These are phyloP conservation scores for Probosciger aterrimus DNA, from an alignment of 2,113 vertebrate genomes.

Conservation along the genomic window DNA sequence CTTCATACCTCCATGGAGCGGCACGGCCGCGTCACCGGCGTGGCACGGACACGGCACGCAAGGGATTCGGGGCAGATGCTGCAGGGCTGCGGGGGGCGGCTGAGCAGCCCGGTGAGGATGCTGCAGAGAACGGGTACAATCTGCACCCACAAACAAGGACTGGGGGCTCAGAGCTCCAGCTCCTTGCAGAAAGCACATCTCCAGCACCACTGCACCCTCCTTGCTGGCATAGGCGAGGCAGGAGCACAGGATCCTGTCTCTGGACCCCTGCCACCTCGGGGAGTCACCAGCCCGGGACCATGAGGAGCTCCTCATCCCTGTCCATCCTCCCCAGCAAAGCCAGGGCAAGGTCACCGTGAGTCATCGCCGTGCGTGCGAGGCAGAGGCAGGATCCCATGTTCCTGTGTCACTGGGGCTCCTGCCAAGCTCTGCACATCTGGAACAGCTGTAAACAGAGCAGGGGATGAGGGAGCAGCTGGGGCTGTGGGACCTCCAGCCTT, in stretches of 20 bases:
- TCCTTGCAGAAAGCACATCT: neutral
- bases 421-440: slow-evolving; percentile 46
- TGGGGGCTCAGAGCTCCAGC: neutral
- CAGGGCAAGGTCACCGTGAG: neutral
- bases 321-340: neutral
- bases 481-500: neutral
- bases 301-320: neutral
- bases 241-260: neutral
- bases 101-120: neutral
- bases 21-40: neutral
- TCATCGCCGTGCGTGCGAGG: neutral
- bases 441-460: slow-evolving; percentile 32
- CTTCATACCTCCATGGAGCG: neutral
- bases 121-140: fast-evolving
- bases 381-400: neutral
- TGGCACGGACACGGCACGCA: neutral
- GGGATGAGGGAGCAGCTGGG: neutral
- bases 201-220: neutral
- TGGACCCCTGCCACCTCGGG: neutral
- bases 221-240: neutral
- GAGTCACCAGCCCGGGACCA: neutral
- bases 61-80: neutral
- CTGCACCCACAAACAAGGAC: neutral
- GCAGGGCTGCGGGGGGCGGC: neutral
- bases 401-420: neutral